Percentiles rank a stretch among this genome's conserved stretches.
Conservation (phyloP, 2,113 vertebrate species). For the Tragelaphus imberbis region DNA sequence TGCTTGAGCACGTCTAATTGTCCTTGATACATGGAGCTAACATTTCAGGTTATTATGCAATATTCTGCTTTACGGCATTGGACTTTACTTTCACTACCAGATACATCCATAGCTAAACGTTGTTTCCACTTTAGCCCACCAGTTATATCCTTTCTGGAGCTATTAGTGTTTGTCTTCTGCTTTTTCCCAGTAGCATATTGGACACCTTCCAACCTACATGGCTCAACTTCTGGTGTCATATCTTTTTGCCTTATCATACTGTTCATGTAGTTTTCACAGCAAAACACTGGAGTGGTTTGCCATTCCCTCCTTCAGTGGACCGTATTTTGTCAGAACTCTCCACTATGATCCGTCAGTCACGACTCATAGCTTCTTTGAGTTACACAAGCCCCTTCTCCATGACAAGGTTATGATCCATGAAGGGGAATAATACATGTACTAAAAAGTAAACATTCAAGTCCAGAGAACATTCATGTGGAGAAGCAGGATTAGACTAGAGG, state of each 20-base stretch:
- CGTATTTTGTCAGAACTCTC: background rate
- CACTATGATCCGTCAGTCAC: background rate
- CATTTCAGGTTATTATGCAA: background rate
- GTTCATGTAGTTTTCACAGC: background rate
- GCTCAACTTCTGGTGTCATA: background rate
- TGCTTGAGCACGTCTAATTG: background rate
- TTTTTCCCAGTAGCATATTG: background rate
- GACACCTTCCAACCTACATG: rapidly evolving
- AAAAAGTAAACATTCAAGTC: background rate
- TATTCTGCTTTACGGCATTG: background rate
- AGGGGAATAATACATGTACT: background rate
- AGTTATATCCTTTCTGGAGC: background rate
- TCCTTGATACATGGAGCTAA: background rate
- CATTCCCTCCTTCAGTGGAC: background rate
- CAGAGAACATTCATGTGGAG: background rate
- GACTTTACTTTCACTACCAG: background rate
- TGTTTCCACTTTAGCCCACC: background rate
- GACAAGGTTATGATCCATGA: background rate
- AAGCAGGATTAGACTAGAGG: background rate
- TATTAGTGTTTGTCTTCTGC: background rate
- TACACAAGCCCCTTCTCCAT: background rate
- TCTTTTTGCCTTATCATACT: background rate
- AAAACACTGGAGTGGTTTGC: background rate
- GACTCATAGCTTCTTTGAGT: background rate
- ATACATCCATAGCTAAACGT: background rate